These are phyloP conservation scores for Catamblyrhynchus diadema DNA, from an alignment of 2,797 vertebrate species.

Conservation along the genomic window DNA sequence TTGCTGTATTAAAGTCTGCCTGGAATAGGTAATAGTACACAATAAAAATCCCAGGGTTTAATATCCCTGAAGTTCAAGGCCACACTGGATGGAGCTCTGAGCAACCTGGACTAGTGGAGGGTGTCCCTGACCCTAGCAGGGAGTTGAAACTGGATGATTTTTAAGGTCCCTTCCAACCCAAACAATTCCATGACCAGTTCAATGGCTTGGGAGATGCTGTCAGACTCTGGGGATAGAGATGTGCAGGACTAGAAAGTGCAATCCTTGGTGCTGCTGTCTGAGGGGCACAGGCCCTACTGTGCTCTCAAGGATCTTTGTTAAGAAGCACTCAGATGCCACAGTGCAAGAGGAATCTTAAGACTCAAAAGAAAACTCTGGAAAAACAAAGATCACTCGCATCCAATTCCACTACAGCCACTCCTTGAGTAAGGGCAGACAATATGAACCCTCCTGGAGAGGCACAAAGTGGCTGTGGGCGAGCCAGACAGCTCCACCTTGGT, in stretches of 20 bases:
- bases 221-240: not conserved
- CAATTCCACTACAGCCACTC: not conserved
- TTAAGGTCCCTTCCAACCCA: not conserved
- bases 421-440: not conserved
- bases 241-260: not conserved
- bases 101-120: not conserved
- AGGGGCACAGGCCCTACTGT: rapidly evolving
- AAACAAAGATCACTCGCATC: not conserved
- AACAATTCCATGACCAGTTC: not conserved
- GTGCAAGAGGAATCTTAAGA: not conserved
- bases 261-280: not conserved
- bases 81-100: not conserved
- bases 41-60: not conserved
- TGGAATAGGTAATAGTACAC: not conserved
- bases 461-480: not conserved
- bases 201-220: not conserved
- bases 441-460: not conserved
- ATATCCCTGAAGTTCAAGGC: not conserved
- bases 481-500: not conserved
- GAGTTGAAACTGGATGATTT: not conserved
- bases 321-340: not conserved
- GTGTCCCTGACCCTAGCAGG: not conserved
- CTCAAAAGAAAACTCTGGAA: not conserved
- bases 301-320: not conserved
- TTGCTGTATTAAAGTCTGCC: not conserved